Percentiles rank a stretch among this genome's conserved stretches.
Evolutionary conservation across 2,797 vertebrate species (phyloP).

Genomic region (Pseudomugil gertrudae): DNA sequence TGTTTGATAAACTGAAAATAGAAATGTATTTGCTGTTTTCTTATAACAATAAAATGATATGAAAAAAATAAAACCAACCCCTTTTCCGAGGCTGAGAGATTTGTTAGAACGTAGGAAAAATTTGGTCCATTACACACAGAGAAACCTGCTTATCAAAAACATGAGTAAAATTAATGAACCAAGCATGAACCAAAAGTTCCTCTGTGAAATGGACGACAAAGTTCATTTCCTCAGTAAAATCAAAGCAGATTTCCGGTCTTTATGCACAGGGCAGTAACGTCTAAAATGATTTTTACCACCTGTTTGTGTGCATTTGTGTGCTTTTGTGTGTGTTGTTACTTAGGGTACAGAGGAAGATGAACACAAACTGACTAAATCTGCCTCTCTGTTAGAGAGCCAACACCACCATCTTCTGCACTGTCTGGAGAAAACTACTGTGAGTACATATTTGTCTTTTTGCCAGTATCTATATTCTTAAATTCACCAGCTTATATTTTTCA

Average conservation of each 20-base stretch:
- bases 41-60: constrained; percentile 20
- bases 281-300: constrained; percentile 8
- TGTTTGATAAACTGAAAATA: constrained; percentile 36
- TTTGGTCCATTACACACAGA: constrained; percentile 2
- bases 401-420: constrained; percentile 98
- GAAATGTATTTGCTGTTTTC: constrained; percentile 18
- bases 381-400: constrained; percentile 92
- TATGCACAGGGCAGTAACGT: constrained; percentile 3
- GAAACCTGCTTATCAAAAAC: constrained; percentile 24
- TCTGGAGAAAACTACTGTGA: constrained; percentile 97
- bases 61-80: constrained; percentile 24
- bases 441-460: constrained; percentile 56
- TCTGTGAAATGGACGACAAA: constrained; percentile 7
- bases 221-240: constrained; percentile 3
- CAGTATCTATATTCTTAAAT: neutral
- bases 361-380: constrained; percentile 85
- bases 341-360: constrained; percentile 90
- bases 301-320: constrained; percentile 19
- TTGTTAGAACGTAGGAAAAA: constrained; percentile 20
- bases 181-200: constrained; percentile 7
- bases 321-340: constrained; percentile 23
- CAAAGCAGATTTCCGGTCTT: constrained; percentile 10
- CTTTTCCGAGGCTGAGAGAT: constrained; percentile 16
- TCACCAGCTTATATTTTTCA: neutral
- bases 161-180: constrained; percentile 18